Evolutionary conservation across 1,140 invertebrate species (phyloP), one percentile per base, ranked within the genome.

Genomic region (Leptestheria dahalacensis): DNA sequence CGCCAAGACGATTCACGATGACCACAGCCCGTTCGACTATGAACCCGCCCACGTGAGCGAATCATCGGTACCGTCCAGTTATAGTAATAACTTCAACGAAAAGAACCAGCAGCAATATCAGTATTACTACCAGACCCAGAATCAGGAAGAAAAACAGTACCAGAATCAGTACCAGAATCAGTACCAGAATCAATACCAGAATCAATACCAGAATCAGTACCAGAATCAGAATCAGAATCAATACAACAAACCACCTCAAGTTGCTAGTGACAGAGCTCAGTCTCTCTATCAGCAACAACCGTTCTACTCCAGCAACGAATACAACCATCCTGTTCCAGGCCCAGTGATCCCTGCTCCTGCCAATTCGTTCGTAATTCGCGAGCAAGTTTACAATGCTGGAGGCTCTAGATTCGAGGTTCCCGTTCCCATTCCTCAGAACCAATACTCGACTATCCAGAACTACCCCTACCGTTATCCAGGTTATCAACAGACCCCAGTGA

Each of bases 1-100:
- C 11, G 29, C 57, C 3, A 65, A 70, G 46, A 67, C 71, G 61
- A 68, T 72, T 20, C 68, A 72, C 54, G 68, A 69, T 24, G 73
- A 74, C 62, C 65, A 69, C 18, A 69, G 69, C 46, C 70, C 72
- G 1, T 75, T 68, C 57, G 68, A 68, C 1, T 67, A 66, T 49
- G 71, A 74, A 61, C 70, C 71, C 4, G 67, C 67, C n/a, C 58
- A 60, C 21, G 29, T 33, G 9, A 48, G 29, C 20, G 3, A 25
- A 9, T 41, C 11, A 15, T 18, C 46, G 4, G 46, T 33, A 10
- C 28, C 47, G 9, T 26, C 18, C 29, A 33, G 33, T 33, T 55
- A 25, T 20, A 21, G 26, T 33, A 29, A 29, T 12, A 49, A 53
- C 29, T 41, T 49, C 25, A 4, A 20, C 48, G 20, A 48, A n/a